phyloP scores from a whole-genome alignment of 2,113 vertebrate genomes.

The Oxyura jamaicensis region DNA sequence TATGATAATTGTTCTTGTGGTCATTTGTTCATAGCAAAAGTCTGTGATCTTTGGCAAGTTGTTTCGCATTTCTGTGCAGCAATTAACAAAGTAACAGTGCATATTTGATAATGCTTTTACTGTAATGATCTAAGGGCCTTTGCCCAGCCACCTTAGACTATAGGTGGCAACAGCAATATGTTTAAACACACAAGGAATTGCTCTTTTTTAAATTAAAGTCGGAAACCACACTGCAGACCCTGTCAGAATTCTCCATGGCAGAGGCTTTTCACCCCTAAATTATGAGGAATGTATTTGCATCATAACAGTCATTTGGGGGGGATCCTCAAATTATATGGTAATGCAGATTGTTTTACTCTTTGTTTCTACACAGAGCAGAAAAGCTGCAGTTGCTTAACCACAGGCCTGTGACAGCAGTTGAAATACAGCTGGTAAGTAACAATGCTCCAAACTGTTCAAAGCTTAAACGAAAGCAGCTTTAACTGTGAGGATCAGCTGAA shows the following conservation, averaged over 20 bases:
- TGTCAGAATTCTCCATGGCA: neutral
- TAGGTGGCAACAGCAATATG: neutral
- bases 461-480: conserved; percentile 1
- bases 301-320: neutral
- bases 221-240: neutral
- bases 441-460: neutral
- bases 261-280: neutral
- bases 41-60: neutral
- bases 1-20: neutral
- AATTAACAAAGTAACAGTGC: neutral
- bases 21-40: neutral
- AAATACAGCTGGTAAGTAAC: conserved; percentile 93
- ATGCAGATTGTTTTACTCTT: neutral
- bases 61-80: neutral
- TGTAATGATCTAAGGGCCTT: neutral
- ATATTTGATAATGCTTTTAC: neutral
- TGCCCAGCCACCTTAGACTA: neutral
- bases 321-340: neutral
- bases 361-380: conserved; percentile 86
- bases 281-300: neutral
- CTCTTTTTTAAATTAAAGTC: neutral
- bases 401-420: conserved; percentile 93
- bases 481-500: neutral
- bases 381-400: conserved; percentile 95
- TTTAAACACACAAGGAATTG: neutral